phyloP scores from a whole-genome alignment of 1,140 invertebrate species.

The Drosophila kepulauana region DNA sequence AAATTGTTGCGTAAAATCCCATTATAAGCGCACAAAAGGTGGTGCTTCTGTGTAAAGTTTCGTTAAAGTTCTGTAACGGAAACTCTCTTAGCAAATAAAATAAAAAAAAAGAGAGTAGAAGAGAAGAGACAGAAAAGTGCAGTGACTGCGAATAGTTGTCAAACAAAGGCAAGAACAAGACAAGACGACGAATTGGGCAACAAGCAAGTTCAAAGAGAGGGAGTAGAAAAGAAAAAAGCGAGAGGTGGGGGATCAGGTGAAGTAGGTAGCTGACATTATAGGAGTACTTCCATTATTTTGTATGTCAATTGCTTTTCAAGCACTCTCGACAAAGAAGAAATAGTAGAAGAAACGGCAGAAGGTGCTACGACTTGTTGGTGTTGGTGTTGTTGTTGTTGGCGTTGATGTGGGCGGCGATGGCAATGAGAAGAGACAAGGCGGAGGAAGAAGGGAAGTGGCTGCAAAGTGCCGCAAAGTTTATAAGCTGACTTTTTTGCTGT shows the following conservation, averaged over 20 bases:
- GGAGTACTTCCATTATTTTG: slow-evolving; percentile 52
- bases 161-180: slow-evolving; percentile 39
- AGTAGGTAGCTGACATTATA: slow-evolving; percentile 29
- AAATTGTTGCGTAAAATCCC: slow-evolving; percentile 13
- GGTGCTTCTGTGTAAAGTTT: slow-evolving; percentile 37
- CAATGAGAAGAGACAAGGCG: too few relatives aligned
- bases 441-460: neutral
- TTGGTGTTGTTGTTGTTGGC: neutral
- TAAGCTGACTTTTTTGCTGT: slow-evolving; percentile 27
- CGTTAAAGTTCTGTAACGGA: slow-evolving; percentile 44
- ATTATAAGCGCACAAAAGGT: slow-evolving; percentile 21
- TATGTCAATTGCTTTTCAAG: slow-evolving; percentile 62
- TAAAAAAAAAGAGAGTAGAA: slow-evolving; percentile 1
- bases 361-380: slow-evolving; percentile 1
- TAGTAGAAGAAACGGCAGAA: slow-evolving; percentile 14
- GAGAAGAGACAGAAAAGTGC: slow-evolving; percentile 18
- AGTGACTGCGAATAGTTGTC: slow-evolving; percentile 45
- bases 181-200: slow-evolving; percentile 36
- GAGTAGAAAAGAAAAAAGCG: too few relatives aligned
- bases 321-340: slow-evolving; percentile 47
- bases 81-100: neutral
- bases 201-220: slow-evolving; percentile 9
- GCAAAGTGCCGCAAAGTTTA: slow-evolving; percentile 46
- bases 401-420: neutral
- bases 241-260: neutral